Evolutionary conservation across 2,888 invertebrate genomes (phyloP), one percentile per base, ranked within the genome.

Genomic region (Theretra japonica): DNA sequence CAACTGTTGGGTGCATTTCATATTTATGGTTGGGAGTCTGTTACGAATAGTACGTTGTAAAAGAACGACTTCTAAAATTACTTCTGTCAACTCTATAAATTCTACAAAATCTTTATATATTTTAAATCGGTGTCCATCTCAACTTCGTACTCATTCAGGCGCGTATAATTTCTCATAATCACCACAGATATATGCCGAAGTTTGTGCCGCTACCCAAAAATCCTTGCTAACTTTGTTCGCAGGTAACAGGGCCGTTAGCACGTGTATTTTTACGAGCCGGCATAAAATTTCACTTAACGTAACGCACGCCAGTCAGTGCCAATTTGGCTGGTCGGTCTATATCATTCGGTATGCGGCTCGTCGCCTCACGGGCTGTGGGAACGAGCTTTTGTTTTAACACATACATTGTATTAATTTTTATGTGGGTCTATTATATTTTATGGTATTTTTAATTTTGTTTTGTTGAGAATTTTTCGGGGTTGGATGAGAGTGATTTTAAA

Each of bases 281-380:
- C 85, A 87, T 91, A 88, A 90, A 90, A 90, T 90, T 90, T 90
- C 89, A 89, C 88, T 90, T 90, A 85, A 83, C 85, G 77, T 84
- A 81, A 83, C 86, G 81, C 80, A 83, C 81, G 81, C 79, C 79
- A 78, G 79, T 78, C 80, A 72, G 81, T 79, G 80, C 83, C 85
- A 84, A 86, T 88, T 88, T 83, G 85, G 84, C 84, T 83, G 84
- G 86, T 85, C 83, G 86, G 86, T 85, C 84, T 81, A 79, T 84
- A 85, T 87, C 85, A 88, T 89, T 86, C 81, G 78, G 84, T 87
- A 88, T 86, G 84, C 85, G 77, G 75, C 75, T 83, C 83, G 86
- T 85, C 84, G 80, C 79, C 82, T 84, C 83, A 79, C 82, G 71
- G 80, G 74, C 75, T 76, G 83, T 80, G 77, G 82, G 83, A 82